Percentiles rank a stretch among this genome's conserved stretches.
phyloP scores from a whole-genome alignment of 1,140 invertebrate genomes.

The Globodera rostochiensis region DNA sequence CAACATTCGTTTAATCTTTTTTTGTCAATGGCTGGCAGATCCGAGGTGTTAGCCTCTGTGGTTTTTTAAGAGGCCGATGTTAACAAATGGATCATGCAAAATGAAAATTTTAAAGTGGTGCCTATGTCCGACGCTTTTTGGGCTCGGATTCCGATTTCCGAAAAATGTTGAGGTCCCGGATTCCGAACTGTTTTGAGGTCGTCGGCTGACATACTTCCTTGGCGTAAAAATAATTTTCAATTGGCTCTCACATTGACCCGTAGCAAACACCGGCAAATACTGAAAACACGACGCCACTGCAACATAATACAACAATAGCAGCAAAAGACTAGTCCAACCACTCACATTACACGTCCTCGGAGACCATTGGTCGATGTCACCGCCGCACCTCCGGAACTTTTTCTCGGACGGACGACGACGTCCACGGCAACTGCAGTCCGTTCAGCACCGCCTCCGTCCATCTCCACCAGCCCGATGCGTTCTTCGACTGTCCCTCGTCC shows the following conservation, averaged over 20 bases:
- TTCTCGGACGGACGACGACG: neutral
- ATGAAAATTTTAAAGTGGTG: too few relatives aligned
- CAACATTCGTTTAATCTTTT: too few relatives aligned
- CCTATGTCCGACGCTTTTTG: too few relatives aligned
- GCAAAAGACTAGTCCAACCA: neutral
- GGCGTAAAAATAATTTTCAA: constrained; percentile 25
- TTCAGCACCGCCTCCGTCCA: neutral
- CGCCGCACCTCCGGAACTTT: neutral
- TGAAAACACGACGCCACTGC: constrained; percentile 64
- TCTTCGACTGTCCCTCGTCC: neutral
- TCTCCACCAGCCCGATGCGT: constrained; percentile 6
- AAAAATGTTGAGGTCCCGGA: too few relatives aligned
- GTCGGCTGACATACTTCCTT: too few relatives aligned
- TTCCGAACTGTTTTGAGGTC: too few relatives aligned
- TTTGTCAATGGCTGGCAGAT: too few relatives aligned
- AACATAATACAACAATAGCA: constrained; percentile 27
- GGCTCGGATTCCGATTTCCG: too few relatives aligned
- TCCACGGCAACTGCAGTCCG: neutral
- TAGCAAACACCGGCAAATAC: constrained; percentile 67
- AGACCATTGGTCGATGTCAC: neutral
- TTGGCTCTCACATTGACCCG: constrained; percentile 60
- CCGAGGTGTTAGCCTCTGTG: too few relatives aligned
- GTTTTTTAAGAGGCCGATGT: too few relatives aligned
- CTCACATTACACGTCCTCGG: constrained; percentile 13
- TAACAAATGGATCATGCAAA: too few relatives aligned